A percentile compares a stretch with the other conserved stretches of the same genome.
phyloP scores from a whole-genome alignment of 2,797 vertebrate genomes.

The Oreortyx pictus region DNA sequence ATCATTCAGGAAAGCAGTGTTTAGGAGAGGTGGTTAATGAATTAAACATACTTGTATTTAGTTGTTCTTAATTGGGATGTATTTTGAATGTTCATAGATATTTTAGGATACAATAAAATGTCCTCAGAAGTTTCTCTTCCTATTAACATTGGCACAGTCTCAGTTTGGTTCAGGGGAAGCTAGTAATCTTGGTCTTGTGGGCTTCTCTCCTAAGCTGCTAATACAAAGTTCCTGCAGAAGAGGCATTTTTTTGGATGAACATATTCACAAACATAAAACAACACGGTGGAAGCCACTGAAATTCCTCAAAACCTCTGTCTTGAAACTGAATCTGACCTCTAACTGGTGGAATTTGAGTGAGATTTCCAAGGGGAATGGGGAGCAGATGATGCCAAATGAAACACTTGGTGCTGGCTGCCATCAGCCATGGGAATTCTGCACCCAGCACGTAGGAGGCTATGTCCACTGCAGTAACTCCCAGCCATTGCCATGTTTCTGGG shows the following conservation, averaged over 20 bases:
- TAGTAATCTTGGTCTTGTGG: constrained; percentile 41
- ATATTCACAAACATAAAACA: constrained; percentile 28
- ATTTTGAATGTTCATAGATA: constrained; percentile 44
- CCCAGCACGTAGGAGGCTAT: neutral
- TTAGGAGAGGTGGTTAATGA: constrained; percentile 49
- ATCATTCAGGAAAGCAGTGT: constrained; percentile 23
- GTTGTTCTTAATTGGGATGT: constrained; percentile 37
- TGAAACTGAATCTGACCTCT: constrained; percentile 24
- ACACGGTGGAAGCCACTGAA: constrained; percentile 41
- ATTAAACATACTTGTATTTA: constrained; percentile 45
- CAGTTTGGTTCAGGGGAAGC: constrained; percentile 4
- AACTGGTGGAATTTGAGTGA: neutral
- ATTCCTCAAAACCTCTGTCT: constrained; percentile 35
- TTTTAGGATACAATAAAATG: constrained; percentile 32
- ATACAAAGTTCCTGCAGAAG: neutral
- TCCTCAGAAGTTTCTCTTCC: constrained; percentile 50
- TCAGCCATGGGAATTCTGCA: neutral
- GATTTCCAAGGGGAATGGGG: neutral
- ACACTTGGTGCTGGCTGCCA: neutral
- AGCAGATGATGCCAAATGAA: neutral
- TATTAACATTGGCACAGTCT: constrained; percentile 43
- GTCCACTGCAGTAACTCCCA: neutral
- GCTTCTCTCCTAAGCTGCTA: constrained; percentile 40
- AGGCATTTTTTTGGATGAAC: constrained; percentile 17
- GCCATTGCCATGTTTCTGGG: neutral